Evolutionary conservation across 2,113 vertebrate genomes (phyloP).

Genomic region (Paradoxurus hermaphroditus): DNA sequence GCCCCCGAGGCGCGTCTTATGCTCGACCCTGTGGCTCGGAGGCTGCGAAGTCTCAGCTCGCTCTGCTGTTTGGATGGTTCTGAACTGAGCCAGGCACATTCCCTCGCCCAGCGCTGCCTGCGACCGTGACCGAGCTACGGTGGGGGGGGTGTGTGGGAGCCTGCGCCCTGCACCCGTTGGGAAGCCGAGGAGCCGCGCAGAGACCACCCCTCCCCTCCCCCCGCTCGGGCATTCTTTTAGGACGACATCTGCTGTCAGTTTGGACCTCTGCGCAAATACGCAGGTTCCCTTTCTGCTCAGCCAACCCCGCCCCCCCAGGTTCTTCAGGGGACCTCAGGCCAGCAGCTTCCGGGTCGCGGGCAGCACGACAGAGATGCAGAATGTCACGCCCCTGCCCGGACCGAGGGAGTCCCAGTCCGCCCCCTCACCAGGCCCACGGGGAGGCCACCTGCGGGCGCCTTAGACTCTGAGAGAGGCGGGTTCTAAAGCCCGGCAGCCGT

Average conservation of each 20-base stretch:
- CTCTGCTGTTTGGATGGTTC: not conserved
- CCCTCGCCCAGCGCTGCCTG: not conserved
- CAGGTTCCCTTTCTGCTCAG: fast-evolving
- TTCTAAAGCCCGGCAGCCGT: fast-evolving
- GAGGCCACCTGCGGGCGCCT: too few species aligned
- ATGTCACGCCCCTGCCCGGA: not conserved
- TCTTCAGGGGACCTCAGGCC: not conserved
- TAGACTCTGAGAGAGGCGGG: fast-evolving
- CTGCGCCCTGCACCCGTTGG: not conserved
- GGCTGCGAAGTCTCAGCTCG: not conserved
- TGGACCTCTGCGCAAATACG: too few species aligned
- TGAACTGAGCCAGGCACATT: not conserved
- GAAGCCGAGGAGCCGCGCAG: not conserved
- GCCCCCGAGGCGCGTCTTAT: not conserved
- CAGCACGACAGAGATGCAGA: not conserved
- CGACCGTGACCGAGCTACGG: not conserved
- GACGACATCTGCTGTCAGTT: not conserved
- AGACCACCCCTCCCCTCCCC: too few species aligned
- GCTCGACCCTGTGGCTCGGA: too few species aligned
- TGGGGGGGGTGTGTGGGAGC: not conserved
- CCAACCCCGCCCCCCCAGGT: fast-evolving
- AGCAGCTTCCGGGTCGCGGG: not conserved
- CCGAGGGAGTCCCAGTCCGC: fast-evolving
- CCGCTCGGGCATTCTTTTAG: fast-evolving
- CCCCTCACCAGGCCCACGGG: not conserved